Percentiles rank a stretch among this genome's conserved stretches.
Evolutionary conservation across 2,888 invertebrate genomes (phyloP).

Genomic region (Augochlorella aurata): DNA sequence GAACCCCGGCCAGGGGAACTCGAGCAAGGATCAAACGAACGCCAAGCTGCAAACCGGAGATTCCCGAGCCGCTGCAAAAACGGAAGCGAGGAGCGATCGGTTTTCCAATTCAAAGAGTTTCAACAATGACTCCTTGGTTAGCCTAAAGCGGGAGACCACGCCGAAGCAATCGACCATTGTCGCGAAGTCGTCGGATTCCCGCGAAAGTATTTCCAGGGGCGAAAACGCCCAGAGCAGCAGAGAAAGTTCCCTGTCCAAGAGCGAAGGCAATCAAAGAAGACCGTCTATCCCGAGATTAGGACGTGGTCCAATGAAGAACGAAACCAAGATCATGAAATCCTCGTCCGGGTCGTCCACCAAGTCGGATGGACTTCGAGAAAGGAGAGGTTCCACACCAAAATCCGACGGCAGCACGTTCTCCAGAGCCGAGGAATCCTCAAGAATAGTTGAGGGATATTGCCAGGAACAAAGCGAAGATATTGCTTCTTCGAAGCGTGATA

Average conservation of each 20-base stretch:
- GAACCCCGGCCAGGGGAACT: slow-evolving; percentile 39
- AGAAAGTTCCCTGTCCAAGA: slow-evolving; percentile 53
- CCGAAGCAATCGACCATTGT: slow-evolving; percentile 12
- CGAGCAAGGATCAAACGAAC: slow-evolving; percentile 46
- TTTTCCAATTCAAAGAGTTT: slow-evolving; percentile 25
- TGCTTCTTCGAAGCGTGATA: slow-evolving; percentile 59
- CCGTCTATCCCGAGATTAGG: slow-evolving; percentile 65
- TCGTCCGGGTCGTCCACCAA: slow-evolving; percentile 56
- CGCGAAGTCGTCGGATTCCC: slow-evolving; percentile 34
- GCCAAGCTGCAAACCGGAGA: slow-evolving; percentile 48
- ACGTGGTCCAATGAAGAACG: slow-evolving; percentile 62
- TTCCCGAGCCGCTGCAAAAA: slow-evolving; percentile 30
- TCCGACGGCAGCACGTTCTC: slow-evolving; percentile 60
- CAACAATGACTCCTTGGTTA: slow-evolving; percentile 34
- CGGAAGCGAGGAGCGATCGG: slow-evolving; percentile 30
- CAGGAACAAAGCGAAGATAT: slow-evolving; percentile 62
- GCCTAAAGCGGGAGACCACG: slow-evolving; percentile 27
- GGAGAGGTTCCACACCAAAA: slow-evolving; percentile 61
- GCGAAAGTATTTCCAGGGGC: slow-evolving; percentile 28
- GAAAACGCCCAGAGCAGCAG: slow-evolving; percentile 46
- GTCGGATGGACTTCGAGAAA: slow-evolving; percentile 51
- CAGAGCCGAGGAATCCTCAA: slow-evolving; percentile 61
- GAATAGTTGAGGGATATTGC: slow-evolving; percentile 62
- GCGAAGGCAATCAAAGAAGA: slow-evolving; percentile 66
- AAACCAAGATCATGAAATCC: slow-evolving; percentile 60